Conservation (phyloP, 64 coral and sea anemone species). For the Platygyra sinensis region DNA sequence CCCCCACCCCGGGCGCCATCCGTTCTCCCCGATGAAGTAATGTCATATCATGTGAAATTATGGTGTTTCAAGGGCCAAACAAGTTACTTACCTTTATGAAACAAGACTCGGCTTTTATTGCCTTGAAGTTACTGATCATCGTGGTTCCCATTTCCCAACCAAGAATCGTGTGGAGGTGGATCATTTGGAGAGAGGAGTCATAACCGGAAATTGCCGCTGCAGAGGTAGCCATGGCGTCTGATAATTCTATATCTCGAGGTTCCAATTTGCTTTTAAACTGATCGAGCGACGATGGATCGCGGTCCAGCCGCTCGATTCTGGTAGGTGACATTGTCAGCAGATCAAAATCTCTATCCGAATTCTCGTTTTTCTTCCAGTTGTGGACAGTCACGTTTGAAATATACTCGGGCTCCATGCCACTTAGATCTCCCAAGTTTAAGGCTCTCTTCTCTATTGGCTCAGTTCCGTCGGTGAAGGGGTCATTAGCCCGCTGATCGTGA, state of each 20-base stretch:
- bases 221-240: constrained; percentile 74
- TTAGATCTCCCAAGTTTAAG: constrained; percentile 49
- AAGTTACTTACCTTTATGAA: too few relatives aligned
- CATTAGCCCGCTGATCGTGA: too few relatives aligned
- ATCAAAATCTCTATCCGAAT: constrained; percentile 7
- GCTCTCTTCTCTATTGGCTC: background rate
- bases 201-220: constrained; percentile 65
- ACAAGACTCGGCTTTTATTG: background rate
- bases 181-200: constrained; percentile 11
- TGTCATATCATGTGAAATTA: too few relatives aligned
- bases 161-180: constrained; percentile 58
- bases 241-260: constrained; percentile 67
- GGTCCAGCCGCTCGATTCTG: constrained; percentile 54
- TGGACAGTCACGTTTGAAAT: constrained; percentile 61
- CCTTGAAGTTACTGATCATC: background rate
- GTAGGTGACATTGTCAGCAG: constrained; percentile 55
- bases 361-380: constrained; percentile 11
- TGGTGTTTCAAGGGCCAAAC: too few relatives aligned
- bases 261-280: constrained; percentile 21
- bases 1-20: too few relatives aligned
- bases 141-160: constrained; percentile 51
- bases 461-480: background rate
- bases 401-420: constrained; percentile 64
- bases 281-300: background rate
- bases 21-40: too few relatives aligned